Percentiles rank a stretch among this genome's conserved stretches.
Conservation (phyloP, 2,113 vertebrate genomes). For the Alethe castanea region DNA sequence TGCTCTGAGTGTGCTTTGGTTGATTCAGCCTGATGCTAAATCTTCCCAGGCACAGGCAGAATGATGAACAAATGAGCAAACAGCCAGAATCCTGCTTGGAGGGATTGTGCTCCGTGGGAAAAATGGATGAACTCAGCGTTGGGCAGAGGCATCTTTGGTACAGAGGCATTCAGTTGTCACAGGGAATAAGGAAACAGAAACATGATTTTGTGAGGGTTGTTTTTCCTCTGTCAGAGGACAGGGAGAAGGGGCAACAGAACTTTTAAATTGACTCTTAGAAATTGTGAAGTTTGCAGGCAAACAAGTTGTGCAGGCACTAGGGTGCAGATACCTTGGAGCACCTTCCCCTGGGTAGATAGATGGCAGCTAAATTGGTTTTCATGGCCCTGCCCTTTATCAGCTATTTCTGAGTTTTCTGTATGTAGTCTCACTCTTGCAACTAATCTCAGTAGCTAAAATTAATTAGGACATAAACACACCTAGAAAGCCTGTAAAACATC, state of each 20-base stretch:
- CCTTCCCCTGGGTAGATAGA: background rate
- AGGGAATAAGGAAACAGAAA: background rate
- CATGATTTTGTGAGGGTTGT: background rate
- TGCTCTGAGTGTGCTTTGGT: background rate
- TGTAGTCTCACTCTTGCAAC: background rate
- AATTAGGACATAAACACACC: slow-evolving; percentile 41
- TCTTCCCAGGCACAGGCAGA: background rate
- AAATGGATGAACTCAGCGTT: background rate
- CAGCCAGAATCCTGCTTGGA: background rate
- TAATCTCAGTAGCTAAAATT: slow-evolving; percentile 24
- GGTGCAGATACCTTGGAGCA: background rate
- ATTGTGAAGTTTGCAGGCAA: background rate
- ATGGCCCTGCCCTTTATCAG: background rate
- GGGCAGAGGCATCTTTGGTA: background rate
- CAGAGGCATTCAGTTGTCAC: background rate
- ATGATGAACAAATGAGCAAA: background rate
- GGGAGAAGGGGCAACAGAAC: background rate
- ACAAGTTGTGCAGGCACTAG: background rate
- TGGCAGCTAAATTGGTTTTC: background rate
- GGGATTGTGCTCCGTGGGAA: rapidly evolving
- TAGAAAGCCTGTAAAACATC: slow-evolving; percentile 31
- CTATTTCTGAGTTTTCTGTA: background rate
- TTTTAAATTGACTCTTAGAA: background rate
- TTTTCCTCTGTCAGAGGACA: background rate
- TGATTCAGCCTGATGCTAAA: background rate